phyloP scores from a whole-genome alignment of 2,797 vertebrate genomes.

The Halcyon chelicuti region DNA sequence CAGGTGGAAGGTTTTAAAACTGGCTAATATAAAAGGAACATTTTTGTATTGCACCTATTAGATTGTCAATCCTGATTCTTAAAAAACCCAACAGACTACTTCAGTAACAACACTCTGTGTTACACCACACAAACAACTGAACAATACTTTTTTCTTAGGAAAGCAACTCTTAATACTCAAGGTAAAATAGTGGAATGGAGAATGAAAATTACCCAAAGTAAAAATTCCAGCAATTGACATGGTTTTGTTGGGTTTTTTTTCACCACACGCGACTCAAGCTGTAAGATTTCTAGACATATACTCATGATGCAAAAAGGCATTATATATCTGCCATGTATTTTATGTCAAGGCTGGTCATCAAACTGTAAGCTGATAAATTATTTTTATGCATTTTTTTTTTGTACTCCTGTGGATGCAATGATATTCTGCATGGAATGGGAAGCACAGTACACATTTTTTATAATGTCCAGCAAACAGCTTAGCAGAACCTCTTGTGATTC shows the following conservation, averaged over 20 bases:
- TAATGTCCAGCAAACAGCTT: neutral
- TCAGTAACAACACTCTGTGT: neutral
- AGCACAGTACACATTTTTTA: neutral
- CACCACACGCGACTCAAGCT: neutral
- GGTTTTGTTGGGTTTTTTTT: neutral
- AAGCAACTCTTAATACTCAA: neutral
- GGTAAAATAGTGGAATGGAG: neutral
- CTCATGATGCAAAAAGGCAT: neutral
- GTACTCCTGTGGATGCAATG: neutral
- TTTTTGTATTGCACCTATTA: neutral
- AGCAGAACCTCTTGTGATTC: neutral
- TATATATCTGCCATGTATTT: neutral
- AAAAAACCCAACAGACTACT: neutral
- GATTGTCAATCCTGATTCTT: neutral
- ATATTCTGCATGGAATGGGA: neutral
- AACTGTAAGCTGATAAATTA: neutral
- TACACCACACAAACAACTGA: neutral
- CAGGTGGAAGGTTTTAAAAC: neutral
- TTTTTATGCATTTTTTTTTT: neutral
- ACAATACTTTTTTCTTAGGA: neutral
- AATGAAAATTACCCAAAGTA: neutral
- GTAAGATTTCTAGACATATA: neutral
- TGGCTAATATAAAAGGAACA: neutral
- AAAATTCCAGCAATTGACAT: neutral
- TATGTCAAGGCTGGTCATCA: neutral